phyloP scores from a whole-genome alignment of 1,140 invertebrate genomes.

The Thaumetopoea pityocampa region DNA sequence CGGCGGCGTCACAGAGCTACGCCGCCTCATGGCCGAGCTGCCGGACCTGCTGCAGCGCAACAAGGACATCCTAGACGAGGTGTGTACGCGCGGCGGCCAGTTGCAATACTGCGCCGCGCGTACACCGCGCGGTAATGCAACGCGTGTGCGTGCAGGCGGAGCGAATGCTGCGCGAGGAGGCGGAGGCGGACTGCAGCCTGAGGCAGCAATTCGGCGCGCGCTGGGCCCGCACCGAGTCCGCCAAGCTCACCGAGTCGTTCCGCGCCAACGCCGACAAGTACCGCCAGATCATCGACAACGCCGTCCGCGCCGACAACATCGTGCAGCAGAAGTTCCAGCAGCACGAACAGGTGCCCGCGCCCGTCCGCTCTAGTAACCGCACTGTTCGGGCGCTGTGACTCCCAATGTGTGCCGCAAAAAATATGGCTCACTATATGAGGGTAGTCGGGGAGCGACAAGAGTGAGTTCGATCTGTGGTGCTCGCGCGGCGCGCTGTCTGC shows the following conservation, averaged over 20 bases:
- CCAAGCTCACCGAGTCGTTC: slow-evolving; percentile 92
- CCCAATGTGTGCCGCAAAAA: no score
- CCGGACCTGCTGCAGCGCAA: slow-evolving; percentile 94
- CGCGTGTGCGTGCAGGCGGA: slow-evolving; percentile 76
- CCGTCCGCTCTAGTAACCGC: no score
- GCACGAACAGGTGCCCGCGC: no score
- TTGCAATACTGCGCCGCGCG: no score
- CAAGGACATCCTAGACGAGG: slow-evolving; percentile 96
- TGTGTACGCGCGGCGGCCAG: no score
- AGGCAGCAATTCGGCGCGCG: slow-evolving; percentile 94
- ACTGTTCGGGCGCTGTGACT: no score
- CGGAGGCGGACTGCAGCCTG: no score
- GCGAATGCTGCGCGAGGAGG: slow-evolving; percentile 93
- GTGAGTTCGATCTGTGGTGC: no score
- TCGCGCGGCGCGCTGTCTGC: no score
- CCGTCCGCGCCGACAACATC: slow-evolving; percentile 83
- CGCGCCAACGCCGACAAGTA: slow-evolving; percentile 93
- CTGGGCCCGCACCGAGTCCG: slow-evolving; percentile 94
- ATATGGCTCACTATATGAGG: no score
- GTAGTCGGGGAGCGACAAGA: no score
- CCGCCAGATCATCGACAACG: slow-evolving; percentile 93
- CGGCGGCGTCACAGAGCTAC: slow-evolving; percentile 81
- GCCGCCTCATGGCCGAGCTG: slow-evolving; percentile 84
- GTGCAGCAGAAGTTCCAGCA: slow-evolving; percentile 92
- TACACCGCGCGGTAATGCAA: no score